A percentile compares a stretch with the other conserved stretches of the same genome.
Evolutionary conservation across 2,797 vertebrate genomes (phyloP).

Genomic region (Eurystomus glaucurus): DNA sequence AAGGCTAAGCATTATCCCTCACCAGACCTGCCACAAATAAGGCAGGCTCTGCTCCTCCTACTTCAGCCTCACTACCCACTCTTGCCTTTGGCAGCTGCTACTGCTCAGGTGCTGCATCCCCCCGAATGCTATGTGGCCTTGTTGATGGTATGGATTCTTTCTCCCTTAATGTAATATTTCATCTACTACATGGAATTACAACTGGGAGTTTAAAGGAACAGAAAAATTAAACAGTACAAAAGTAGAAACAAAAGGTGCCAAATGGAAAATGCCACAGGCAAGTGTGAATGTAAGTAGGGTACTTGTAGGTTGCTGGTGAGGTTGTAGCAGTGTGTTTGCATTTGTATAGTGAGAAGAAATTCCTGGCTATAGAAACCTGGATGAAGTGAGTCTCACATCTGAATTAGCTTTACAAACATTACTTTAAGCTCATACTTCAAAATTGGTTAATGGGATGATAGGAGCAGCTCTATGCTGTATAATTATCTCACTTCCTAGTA

Average conservation of each 20-base stretch:
- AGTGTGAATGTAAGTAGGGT: neutral
- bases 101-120: neutral
- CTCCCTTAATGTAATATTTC: neutral
- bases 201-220: neutral
- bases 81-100: neutral
- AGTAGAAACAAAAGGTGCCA: neutral
- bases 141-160: neutral
- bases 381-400: neutral
- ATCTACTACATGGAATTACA: neutral
- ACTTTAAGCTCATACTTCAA: neutral
- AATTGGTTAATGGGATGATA: neutral
- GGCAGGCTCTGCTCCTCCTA: neutral
- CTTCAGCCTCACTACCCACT: neutral
- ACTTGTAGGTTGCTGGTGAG: neutral
- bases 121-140: neutral
- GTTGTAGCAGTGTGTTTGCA: neutral
- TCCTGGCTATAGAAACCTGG: neutral
- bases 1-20: neutral
- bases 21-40: neutral
- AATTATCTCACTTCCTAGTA: neutral
- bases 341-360: neutral
- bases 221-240: neutral
- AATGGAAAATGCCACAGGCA: neutral
- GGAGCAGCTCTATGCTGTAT: neutral
- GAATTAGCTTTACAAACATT: neutral